Percentiles rank a stretch among this genome's conserved stretches.
Evolutionary conservation across 2,888 invertebrate species (phyloP).

Genomic region (Branchellion lobata): DNA sequence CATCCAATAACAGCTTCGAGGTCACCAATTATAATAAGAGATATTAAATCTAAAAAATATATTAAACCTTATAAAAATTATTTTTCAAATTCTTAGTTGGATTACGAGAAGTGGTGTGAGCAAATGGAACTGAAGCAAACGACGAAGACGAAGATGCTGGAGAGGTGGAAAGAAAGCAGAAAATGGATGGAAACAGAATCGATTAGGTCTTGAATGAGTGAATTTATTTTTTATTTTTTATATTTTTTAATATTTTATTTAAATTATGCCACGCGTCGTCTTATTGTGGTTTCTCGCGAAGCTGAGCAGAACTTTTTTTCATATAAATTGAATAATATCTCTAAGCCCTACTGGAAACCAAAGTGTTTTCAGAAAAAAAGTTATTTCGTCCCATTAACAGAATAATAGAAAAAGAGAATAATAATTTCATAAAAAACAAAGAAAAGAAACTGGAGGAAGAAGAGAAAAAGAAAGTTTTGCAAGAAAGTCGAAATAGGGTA

Average conservation of each 20-base stretch:
- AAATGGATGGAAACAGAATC: constrained; percentile 51
- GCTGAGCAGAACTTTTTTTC: neutral
- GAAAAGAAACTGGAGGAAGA: constrained; percentile 48
- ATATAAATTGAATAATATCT: neutral
- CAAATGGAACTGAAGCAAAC: constrained; percentile 56
- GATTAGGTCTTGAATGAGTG: too few species aligned
- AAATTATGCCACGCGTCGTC: too few species aligned
- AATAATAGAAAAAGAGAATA: neutral
- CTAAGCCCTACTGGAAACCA: neutral
- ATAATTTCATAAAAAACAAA: neutral
- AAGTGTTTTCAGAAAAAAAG: neutral
- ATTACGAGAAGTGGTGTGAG: constrained; percentile 53
- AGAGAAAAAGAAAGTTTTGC: constrained; percentile 52
- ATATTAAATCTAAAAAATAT: too few species aligned
- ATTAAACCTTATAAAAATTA: constrained; percentile 5
- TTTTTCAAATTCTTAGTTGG: neutral
- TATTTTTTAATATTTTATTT: too few species aligned
- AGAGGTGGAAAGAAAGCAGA: constrained; percentile 55
- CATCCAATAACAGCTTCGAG: too few species aligned
- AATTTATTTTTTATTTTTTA: too few species aligned
- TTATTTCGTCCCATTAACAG: neutral
- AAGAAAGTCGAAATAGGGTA: constrained; percentile 53
- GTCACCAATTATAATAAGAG: too few species aligned
- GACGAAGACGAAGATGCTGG: constrained; percentile 55
- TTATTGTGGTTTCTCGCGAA: too few species aligned